Evolutionary conservation across 2,888 invertebrate species (phyloP).

Genomic region (Ptilodon capucinus): DNA sequence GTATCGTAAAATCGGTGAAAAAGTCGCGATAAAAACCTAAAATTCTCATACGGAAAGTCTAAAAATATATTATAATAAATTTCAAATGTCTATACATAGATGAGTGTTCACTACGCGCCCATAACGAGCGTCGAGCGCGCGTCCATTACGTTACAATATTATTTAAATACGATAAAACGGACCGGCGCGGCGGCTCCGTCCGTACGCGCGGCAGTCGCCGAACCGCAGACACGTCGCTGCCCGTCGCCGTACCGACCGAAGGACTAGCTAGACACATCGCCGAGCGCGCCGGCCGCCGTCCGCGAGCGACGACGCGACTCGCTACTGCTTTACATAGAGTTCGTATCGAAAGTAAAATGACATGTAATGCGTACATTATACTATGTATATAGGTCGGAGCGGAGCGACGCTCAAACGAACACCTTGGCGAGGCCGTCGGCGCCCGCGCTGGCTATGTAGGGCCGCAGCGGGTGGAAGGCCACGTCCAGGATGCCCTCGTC

Average conservation of each 20-base stretch:
- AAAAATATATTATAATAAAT: constrained; percentile 82
- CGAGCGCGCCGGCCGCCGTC: constrained; percentile 40
- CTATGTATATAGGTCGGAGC: constrained; percentile 27
- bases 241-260: constrained; percentile 41
- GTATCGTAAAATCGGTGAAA: constrained; percentile 74
- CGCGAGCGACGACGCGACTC: constrained; percentile 38
- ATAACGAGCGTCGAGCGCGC: constrained; percentile 63
- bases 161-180: constrained; percentile 62
- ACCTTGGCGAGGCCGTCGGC: constrained; percentile 99
- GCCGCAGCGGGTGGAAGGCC: constrained; percentile 99
- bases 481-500: constrained; percentile 99
- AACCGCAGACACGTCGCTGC: constrained; percentile 41
- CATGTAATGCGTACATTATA: constrained; percentile 50
- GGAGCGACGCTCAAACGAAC: constrained; percentile 86
- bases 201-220: constrained; percentile 40
- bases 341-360: constrained; percentile 58
- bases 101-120: constrained; percentile 74
- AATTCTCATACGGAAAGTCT: constrained; percentile 79
- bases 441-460: constrained; percentile 99
- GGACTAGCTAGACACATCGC: constrained; percentile 60
- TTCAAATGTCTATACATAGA: constrained; percentile 81
- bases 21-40: constrained; percentile 78
- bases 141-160: constrained; percentile 61
- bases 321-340: constrained; percentile 50
- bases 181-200: constrained; percentile 45